Conservation (phyloP, 2,797 vertebrate species). For the Picus viridis region DNA sequence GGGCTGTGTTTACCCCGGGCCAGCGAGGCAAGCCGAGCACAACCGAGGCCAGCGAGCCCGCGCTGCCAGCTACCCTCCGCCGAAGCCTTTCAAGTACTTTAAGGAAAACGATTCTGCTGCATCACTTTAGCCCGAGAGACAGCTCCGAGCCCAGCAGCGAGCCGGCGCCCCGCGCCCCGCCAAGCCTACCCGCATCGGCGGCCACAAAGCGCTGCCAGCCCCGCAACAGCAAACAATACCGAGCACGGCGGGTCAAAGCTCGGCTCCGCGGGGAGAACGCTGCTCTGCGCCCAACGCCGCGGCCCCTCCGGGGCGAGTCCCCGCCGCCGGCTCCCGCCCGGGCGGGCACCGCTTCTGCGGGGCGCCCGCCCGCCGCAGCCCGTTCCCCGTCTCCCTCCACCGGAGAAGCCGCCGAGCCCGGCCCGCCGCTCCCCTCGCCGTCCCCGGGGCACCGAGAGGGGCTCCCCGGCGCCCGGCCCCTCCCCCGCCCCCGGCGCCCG, state of each 20-base stretch:
- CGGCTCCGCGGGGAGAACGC: background rate
- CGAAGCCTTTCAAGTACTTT: accelerated
- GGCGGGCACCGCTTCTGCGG: background rate
- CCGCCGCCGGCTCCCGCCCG: background rate
- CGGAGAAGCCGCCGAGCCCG: background rate
- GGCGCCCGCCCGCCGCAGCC: background rate
- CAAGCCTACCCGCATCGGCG: background rate
- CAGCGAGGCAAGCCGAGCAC: background rate
- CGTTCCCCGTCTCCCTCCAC: no score
- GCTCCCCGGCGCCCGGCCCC: background rate
- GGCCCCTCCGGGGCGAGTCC: background rate
- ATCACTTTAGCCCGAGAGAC: background rate
- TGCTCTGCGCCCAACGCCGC: background rate
- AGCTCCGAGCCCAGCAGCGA: background rate
- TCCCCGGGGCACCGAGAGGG: background rate
- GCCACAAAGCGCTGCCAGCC: background rate
- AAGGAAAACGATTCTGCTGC: conserved; percentile 3
- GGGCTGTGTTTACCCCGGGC: background rate
- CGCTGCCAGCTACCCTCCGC: background rate
- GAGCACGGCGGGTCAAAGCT: background rate
- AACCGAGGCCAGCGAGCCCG: background rate
- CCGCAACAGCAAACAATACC: background rate
- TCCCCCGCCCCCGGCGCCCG: background rate
- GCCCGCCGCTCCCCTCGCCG: background rate
- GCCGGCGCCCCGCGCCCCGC: background rate